Evolutionary conservation across 2,113 vertebrate species (phyloP), one percentile per base, ranked within the genome.

Genomic region (Ploceus nigricollis): DNA sequence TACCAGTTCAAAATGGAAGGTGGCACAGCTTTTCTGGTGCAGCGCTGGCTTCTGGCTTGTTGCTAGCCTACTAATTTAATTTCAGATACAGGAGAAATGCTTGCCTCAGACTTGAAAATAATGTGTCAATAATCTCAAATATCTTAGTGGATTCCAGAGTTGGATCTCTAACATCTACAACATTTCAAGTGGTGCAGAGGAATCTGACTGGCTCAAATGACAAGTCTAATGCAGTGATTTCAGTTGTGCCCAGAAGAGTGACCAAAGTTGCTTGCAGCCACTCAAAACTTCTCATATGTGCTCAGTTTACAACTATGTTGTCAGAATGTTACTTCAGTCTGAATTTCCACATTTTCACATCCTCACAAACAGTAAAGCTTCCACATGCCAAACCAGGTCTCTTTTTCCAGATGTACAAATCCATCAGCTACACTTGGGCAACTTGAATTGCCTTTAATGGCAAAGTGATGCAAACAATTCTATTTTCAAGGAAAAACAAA

Each of bases 181-280:
- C 13, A 50, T 73, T 69, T 71, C 21, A 11, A 80, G 47, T 16
- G 37, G n/a, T 71, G 44, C 30, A 78, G 48, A 86, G 72, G 54
- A 93, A 90, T 89, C 70, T 45, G 71, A 57, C 58, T 92, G 50
- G 82, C 82, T 94, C 81, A 95, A 65, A 85, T 58, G 50, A 80
- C 87, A 81, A 94, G 80, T 68, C 63, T 90, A 97, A 83, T 58
- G 64, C 65, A 92, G 72, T 80, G 37, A 79, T 61, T 96, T 61
- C 28, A 16, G 13, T 69, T 65, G 31, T 39, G 23, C 31, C 54
- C 63, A 72, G 50, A 80, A 69, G 61, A 77, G 19, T 65, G 28
- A 42, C 31, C 27, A 35, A n/a, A 61, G 42, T n/a, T 70, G 5
- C 33, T 86, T 57, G 13, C 37, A 61, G 31, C 60, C 35, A 64